These are phyloP conservation scores for Panulirus ornatus DNA, from an alignment of 1,140 invertebrate genomes.

Conservation along the genomic window DNA sequence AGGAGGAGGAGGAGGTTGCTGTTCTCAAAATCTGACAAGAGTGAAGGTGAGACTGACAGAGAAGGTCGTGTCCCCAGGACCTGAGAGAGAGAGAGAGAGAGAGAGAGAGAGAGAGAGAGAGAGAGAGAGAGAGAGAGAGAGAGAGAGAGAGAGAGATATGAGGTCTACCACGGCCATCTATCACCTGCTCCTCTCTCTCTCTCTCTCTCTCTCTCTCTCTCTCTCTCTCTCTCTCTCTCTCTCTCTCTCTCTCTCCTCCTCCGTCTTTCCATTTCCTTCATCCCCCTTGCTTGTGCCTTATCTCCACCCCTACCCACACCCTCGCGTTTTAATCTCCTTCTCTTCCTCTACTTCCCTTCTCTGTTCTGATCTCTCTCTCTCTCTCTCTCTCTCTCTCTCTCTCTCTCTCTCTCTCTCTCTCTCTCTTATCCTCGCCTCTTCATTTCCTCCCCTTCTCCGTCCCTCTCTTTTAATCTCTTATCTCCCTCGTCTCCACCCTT, in stretches of 20 bases:
- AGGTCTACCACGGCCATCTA: too few relatives aligned
- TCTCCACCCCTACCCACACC: too few relatives aligned
- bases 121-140: constrained; percentile 19
- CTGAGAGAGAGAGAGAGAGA: background rate
- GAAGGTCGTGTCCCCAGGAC: too few relatives aligned
- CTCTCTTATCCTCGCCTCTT: background rate
- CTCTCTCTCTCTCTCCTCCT: background rate
- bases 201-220: background rate
- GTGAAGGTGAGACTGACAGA: background rate
- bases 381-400: constrained; percentile 25
- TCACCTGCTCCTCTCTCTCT: too few relatives aligned
- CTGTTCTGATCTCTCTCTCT: constrained; percentile 21
- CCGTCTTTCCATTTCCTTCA: background rate
- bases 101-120: constrained; percentile 3
- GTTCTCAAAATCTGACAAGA: too few relatives aligned
- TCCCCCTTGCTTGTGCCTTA: background rate
- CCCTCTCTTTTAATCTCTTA: constrained; percentile 18
- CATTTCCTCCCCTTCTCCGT: background rate
- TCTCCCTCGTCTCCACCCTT: background rate
- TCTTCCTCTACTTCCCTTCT: background rate
- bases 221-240: background rate
- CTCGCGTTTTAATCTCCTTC: background rate
- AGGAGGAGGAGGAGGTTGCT: background rate
- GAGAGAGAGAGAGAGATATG: background rate
- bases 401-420: constrained; percentile 28